These are phyloP conservation scores for Ptiloglossa arizonensis DNA, from an alignment of 1,140 invertebrate genomes.

Conservation along the genomic window DNA sequence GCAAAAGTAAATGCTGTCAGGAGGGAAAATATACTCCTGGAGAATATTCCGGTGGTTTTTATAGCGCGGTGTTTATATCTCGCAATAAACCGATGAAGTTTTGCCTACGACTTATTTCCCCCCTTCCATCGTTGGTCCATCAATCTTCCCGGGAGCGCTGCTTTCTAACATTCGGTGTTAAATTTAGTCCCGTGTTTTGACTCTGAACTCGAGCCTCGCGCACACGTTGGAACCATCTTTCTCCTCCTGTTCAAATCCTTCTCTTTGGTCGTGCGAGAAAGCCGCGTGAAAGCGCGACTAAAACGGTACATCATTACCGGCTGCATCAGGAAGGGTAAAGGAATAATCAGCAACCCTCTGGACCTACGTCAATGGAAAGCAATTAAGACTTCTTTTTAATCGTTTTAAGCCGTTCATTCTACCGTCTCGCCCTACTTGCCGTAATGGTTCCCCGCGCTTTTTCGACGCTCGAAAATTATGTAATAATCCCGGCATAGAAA, in stretches of 20 bases:
- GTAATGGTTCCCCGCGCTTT: constrained; percentile 12
- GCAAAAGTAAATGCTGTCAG: too few species aligned
- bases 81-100: too few species aligned
- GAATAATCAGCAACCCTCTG: constrained; percentile 21
- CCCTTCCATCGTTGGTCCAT: too few species aligned
- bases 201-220: background rate
- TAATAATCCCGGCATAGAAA: background rate
- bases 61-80: too few species aligned
- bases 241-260: background rate
- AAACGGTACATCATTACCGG: constrained; percentile 11
- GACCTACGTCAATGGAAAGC: constrained; percentile 33
- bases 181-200: too few species aligned
- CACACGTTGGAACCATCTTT: background rate
- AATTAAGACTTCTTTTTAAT: constrained; percentile 41
- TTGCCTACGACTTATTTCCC: too few species aligned
- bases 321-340: background rate
- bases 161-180: too few species aligned
- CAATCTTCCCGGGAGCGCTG: too few species aligned
- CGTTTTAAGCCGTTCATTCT: background rate
- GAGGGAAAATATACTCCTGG: too few species aligned
- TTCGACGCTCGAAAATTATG: background rate
- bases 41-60: too few species aligned
- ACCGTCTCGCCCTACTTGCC: background rate
- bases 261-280: too few species aligned
- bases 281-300: background rate